These are phyloP conservation scores for Tyto alba DNA, from an alignment of 2,113 vertebrate species.

Conservation along the genomic window DNA sequence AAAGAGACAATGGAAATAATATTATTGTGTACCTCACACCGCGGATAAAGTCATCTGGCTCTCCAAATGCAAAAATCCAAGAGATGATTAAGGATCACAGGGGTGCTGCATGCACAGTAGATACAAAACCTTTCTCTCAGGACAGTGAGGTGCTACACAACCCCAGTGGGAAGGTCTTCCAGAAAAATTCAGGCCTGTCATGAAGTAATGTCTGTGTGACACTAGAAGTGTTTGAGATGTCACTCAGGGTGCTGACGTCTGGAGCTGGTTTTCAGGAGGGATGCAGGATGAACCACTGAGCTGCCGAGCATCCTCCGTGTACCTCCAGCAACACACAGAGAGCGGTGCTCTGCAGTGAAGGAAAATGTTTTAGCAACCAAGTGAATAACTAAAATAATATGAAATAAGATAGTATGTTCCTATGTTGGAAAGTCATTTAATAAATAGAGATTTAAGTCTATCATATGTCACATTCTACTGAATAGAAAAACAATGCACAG, in stretches of 20 bases:
- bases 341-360: not conserved
- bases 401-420: not conserved
- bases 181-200: fast-evolving
- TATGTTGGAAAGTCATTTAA: not conserved
- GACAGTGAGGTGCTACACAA: not conserved
- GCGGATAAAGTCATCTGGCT: not conserved
- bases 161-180: not conserved
- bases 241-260: not conserved
- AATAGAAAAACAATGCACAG: not conserved
- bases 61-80: not conserved
- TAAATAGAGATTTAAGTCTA: not conserved
- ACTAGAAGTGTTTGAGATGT: not conserved
- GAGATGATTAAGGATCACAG: not conserved
- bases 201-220: not conserved
- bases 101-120: not conserved
- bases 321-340: not conserved
- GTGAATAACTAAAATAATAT: not conserved
- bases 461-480: not conserved
- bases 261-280: not conserved
- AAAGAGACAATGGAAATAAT: not conserved
- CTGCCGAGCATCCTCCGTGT: not conserved
- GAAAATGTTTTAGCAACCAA: not conserved
- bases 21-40: fast-evolving
- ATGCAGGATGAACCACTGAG: not conserved
- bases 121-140: not conserved